These are phyloP conservation scores for Pantala flavescens DNA, from an alignment of 1,140 invertebrate genomes.

Conservation along the genomic window DNA sequence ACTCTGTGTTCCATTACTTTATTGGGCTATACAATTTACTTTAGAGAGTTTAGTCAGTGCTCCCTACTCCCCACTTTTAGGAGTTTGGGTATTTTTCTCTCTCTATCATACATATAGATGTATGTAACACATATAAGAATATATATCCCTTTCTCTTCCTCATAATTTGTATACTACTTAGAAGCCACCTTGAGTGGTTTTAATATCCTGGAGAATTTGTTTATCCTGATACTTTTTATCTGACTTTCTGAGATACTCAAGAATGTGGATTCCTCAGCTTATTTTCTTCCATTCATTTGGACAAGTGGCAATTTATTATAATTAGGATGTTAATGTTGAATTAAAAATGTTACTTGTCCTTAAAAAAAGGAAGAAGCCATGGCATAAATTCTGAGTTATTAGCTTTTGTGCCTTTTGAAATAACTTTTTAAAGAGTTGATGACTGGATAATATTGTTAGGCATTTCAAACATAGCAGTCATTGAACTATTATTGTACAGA, in stretches of 20 bases:
- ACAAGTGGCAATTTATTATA: background rate
- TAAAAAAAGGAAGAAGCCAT: background rate
- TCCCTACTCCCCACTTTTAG: background rate
- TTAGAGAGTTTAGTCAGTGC: background rate
- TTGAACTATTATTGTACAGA: conserved; percentile 7
- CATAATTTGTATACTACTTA: too few relatives aligned
- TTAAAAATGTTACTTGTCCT: background rate
- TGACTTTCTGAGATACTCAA: too few relatives aligned
- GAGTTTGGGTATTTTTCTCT: too few relatives aligned
- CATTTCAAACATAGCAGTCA: background rate
- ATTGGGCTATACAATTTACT: background rate
- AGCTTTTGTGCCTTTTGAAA: conserved; percentile 9
- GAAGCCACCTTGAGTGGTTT: too few relatives aligned
- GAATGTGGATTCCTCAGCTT: too few relatives aligned
- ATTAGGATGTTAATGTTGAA: background rate
- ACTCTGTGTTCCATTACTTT: background rate
- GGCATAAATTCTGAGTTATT: background rate
- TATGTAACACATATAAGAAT: too few relatives aligned
- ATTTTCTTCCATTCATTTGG: background rate
- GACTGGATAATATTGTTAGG: conserved; percentile 1
- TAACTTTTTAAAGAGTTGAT: background rate
- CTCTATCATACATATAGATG: too few relatives aligned
- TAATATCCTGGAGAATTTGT: too few relatives aligned
- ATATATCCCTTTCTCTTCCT: too few relatives aligned
- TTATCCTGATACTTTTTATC: too few relatives aligned